Evolutionary conservation across 2,888 invertebrate genomes (phyloP).

Genomic region (Mylabris sibirica): DNA sequence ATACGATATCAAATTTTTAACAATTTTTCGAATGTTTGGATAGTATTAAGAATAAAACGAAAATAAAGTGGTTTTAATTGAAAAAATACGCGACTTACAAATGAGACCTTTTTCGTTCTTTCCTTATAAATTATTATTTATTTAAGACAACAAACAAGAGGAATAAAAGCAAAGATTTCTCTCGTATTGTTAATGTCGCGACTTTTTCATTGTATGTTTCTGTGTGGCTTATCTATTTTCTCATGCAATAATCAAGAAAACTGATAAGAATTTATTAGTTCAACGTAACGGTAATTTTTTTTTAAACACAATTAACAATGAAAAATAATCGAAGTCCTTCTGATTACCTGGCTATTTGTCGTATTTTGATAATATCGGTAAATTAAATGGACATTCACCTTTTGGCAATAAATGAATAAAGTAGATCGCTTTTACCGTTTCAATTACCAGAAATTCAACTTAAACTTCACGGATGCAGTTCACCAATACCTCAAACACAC

Average conservation of each 20-base stretch:
- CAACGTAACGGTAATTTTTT: not conserved
- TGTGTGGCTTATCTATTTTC: no score
- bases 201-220: no score
- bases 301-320: no score
- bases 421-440: not conserved
- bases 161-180: not conserved
- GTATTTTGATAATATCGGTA: no score
- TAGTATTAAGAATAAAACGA: not conserved
- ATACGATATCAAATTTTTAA: not conserved
- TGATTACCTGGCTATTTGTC: no score
- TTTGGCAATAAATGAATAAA: not conserved
- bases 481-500: no score
- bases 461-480: no score
- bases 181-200: not conserved
- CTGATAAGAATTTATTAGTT: not conserved
- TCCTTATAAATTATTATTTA: not conserved
- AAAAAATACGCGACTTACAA: no score
- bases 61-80: not conserved
- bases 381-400: slow-evolving; percentile 11
- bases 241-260: not conserved
- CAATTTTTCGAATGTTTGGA: not conserved
- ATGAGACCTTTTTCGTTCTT: not conserved
- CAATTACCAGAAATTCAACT: not conserved
- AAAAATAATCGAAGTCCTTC: no score
- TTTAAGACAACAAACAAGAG: not conserved